These are phyloP conservation scores for Carapus acus DNA, from an alignment of 2,797 vertebrate species.

Conservation along the genomic window DNA sequence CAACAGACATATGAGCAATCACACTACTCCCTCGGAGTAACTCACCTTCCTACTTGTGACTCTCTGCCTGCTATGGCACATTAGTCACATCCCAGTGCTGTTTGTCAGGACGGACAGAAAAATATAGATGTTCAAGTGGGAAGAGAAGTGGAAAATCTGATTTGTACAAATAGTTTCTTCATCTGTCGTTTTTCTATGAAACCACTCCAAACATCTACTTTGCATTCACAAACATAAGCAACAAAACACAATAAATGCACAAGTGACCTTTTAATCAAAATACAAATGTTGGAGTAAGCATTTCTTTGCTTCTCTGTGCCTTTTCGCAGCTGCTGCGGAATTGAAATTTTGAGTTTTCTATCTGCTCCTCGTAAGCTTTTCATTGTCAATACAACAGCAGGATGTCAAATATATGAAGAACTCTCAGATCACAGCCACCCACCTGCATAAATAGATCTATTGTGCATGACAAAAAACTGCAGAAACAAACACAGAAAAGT, in stretches of 20 bases:
- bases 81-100: too few species aligned
- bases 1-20: neutral
- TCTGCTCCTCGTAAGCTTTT: conserved; percentile 55
- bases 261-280: conserved; percentile 60
- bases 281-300: conserved; percentile 80
- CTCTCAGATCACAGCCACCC: conserved; percentile 33
- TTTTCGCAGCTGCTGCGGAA: conserved; percentile 83
- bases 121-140: too few species aligned
- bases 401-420: conserved; percentile 33
- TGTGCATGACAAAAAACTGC: neutral
- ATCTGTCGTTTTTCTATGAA: too few species aligned
- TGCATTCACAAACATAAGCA: conserved; percentile 79
- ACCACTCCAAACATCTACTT: too few species aligned
- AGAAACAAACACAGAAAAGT: conserved; percentile 43
- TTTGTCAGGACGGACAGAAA: too few species aligned
- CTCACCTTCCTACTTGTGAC: too few species aligned
- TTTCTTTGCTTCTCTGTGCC: conserved; percentile 84
- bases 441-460: too few species aligned
- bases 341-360: conserved; percentile 82
- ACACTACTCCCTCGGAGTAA: too few species aligned
- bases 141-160: too few species aligned
- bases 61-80: too few species aligned
- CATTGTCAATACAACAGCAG: conserved; percentile 59
- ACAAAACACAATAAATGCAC: conserved; percentile 78
- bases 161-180: too few species aligned